These are phyloP conservation scores for Drosophila gunungcola DNA, from an alignment of 1,140 invertebrate species.

Conservation along the genomic window DNA sequence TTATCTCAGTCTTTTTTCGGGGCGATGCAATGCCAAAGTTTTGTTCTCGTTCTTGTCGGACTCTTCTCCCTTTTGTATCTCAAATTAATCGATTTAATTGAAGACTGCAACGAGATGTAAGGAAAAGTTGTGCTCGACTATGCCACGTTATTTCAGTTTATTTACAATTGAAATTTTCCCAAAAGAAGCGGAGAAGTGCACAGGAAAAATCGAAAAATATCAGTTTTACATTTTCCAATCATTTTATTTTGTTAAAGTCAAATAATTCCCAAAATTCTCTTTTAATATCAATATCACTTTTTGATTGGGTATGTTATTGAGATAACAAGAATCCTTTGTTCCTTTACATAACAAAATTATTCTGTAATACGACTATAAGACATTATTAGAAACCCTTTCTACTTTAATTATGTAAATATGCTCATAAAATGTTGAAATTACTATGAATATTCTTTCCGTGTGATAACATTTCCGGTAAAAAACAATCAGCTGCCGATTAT, in stretches of 20 bases:
- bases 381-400: too few species aligned
- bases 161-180: conserved; percentile 63
- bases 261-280: too few species aligned
- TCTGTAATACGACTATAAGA: too few species aligned
- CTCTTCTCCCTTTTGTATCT: conserved; percentile 41
- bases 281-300: too few species aligned
- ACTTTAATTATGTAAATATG: too few species aligned
- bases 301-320: too few species aligned
- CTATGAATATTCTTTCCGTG: neutral
- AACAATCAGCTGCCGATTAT: conserved; percentile 61
- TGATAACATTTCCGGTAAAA: conserved; percentile 16
- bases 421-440: too few species aligned
- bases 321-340: too few species aligned
- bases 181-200: conserved; percentile 7
- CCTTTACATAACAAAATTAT: too few species aligned
- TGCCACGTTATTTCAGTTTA: conserved; percentile 60
- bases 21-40: conserved; percentile 39
- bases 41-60: conserved; percentile 8
- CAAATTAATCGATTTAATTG: conserved; percentile 81
- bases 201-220: neutral
- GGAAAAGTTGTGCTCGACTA: conserved; percentile 41
- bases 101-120: conserved; percentile 51
- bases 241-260: too few species aligned
- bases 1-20: conserved; percentile 43
- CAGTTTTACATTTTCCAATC: neutral